A percentile compares a stretch with the other conserved stretches of the same genome.
phyloP scores from a whole-genome alignment of 2,888 invertebrate species.

The Hydrotaea cyrtoneurina region DNA sequence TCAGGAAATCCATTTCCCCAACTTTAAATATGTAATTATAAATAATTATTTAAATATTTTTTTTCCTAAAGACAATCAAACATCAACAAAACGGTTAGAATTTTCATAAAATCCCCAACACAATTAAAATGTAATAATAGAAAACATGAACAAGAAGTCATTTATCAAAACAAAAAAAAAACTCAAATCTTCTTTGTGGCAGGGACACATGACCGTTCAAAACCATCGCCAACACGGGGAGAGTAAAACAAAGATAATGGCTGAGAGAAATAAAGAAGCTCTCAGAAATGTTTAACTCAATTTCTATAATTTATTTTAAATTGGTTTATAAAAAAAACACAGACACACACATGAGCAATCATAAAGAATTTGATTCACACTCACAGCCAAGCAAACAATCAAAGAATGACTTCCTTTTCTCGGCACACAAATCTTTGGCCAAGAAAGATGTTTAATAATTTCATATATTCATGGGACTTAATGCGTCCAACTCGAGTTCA shows the following conservation, averaged over 20 bases:
- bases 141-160: neutral
- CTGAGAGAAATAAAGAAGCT: neutral
- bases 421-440: neutral
- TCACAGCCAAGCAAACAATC: neutral
- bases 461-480: neutral
- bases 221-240: too few species aligned
- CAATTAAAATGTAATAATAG: constrained; percentile 2
- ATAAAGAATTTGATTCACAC: neutral
- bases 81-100: neutral
- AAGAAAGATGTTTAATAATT: constrained; percentile 48
- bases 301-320: constrained; percentile 19
- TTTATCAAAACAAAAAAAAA: neutral
- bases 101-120: neutral
- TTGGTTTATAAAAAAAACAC: constrained; percentile 11
- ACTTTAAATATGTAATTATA: neutral
- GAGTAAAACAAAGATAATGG: neutral
- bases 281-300: neutral
- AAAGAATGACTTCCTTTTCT: neutral
- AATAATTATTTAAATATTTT: neutral
- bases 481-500: constrained; percentile 4
- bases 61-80: neutral
- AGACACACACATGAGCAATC: neutral
- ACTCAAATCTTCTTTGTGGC: neutral
- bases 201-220: too few species aligned
- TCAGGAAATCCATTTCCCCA: neutral